Base-by-base conservation (phyloP, 2,113 vertebrate genomes). In the Phycodurus eques region DNA sequence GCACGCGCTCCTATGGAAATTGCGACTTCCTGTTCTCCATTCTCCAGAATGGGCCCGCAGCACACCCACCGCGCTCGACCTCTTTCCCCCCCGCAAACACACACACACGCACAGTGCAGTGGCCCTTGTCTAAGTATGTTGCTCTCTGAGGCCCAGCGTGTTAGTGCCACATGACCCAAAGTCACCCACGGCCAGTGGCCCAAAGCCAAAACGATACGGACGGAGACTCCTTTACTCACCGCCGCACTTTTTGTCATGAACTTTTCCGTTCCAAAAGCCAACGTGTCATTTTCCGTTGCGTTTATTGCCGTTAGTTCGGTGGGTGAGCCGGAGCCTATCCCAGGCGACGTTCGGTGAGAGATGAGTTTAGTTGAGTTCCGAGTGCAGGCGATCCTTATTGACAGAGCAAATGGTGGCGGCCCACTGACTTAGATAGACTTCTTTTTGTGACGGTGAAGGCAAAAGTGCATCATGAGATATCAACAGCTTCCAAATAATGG, bases 101-200 rank as follows among this genome's bases (percentile, higher is more conserved):
- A 39, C 35, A 42, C 15, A 35, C 19, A 62, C n/a, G n/a, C 15
- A 39, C 75, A 82, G 66, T 85, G 76, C 79, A 84, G 51, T 87
- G 80, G 72, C 68, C 80, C 81, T 87, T 82, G 77, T 84, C 78
- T 85, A 85, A 90, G 80, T 74, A 72, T 73, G 74, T 60, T 64
- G 73, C 68, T 78, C 68, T 80, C 77, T 72, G 82, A 80, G 71
- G 74, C 71, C 53, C 71, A 70, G 70, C 79, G 71, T 74, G 72
- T 88, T 89, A 84, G 68, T 89, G 81, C 80, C 84, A 86, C 76
- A 82, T 87, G 88, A 89, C 27, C 27, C 78, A 46, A 82, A 78
- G 80, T 63, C 73, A 80, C 73, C 73, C 77, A 82, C 69, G 71
- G 71, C 73, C 74, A 80, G 60, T 77, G 75, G 78, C 72, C 85